phyloP scores from a whole-genome alignment of 2,888 invertebrate genomes.

The Acronicta alni region DNA sequence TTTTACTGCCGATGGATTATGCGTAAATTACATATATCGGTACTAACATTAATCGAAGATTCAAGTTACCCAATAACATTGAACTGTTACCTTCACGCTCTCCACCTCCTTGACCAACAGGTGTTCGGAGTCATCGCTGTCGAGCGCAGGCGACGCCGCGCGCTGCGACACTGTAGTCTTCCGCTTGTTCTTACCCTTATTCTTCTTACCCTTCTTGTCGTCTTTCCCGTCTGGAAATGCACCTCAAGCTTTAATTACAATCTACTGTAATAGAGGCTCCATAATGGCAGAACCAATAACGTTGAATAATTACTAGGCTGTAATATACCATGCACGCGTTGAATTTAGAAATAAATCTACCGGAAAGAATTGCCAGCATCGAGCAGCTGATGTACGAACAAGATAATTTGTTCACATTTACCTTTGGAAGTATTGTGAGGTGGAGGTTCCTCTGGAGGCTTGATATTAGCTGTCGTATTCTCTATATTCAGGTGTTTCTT shows the following conservation, averaged over 20 bases:
- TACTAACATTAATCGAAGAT: too few relatives aligned
- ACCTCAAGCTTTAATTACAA: too few relatives aligned
- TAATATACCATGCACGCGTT: not conserved
- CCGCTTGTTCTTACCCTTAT: constrained; percentile 76
- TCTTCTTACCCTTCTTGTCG: constrained; percentile 78
- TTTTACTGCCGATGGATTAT: too few relatives aligned
- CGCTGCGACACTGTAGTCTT: constrained; percentile 61
- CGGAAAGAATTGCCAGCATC: too few relatives aligned
- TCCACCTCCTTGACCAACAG: constrained; percentile 81
- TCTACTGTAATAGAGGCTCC: too few relatives aligned
- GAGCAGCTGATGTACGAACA: too few relatives aligned
- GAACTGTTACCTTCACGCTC: constrained; percentile 76
- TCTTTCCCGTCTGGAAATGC: constrained; percentile 67
- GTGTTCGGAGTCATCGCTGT: constrained; percentile 83
- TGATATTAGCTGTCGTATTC: constrained; percentile 85
- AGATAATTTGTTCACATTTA: constrained; percentile 37
- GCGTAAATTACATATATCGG: too few relatives aligned
- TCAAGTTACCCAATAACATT: not conserved
- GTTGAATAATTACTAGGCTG: too few relatives aligned
- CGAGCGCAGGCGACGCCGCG: constrained; percentile 65
- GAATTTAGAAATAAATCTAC: too few relatives aligned
- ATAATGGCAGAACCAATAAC: too few relatives aligned
- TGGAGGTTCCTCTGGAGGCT: constrained; percentile 77
- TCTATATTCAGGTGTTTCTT: constrained; percentile 84
- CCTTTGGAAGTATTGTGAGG: constrained; percentile 66